Evolutionary conservation across 2,797 vertebrate species (phyloP), one percentile per base, ranked within the genome.

Genomic region (Enteromius trimaculatus): DNA sequence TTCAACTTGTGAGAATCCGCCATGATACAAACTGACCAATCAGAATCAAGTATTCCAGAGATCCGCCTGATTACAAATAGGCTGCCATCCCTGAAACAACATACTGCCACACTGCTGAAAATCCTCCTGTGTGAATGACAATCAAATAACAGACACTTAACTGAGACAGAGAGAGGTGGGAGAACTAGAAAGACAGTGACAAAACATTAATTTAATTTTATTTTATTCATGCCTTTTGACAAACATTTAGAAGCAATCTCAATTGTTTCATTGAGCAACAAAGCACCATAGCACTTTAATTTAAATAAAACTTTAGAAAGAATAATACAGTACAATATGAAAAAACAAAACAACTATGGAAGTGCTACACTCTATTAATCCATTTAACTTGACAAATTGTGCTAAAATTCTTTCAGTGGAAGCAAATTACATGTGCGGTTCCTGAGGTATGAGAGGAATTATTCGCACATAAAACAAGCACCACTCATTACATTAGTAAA

Each of bases 401-500:
- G 39, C 58, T 71, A 23, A 34, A 31, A 80, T 58, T 80, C 79
- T 13, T 42, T 68, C 51, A 60, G 49, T 58, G 65, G 78, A 80
- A 70, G 66, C 58, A 64, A 81, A 72, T 60, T 34, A 49, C 29
- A 31, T 8, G n/a, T 26, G 34, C 39, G 60, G 2, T 62, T 47
- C 53, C n/a, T 53, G 29, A 68, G 23, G 74, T 77, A 26, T 16
- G 26, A 23, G 13, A 11, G 55, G 14, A 49, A 79, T 66, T 64
- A 85, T 78, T 78, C 70, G 70, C 47, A 23, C 55, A 78, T 68
- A 71, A 66, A 16, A 62, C 70, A 17, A 71, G 62, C 58, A 49
- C 49, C 66, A 55, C 34, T 53, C 81, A 85, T 81, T 84, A 83
- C 84, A 85, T 79, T 84, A 85, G 68, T 66, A 68, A 84, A 86